Evolutionary conservation across 2,888 invertebrate genomes (phyloP), one percentile per base, ranked within the genome.

Genomic region (Hydrotaea cyrtoneurina): DNA sequence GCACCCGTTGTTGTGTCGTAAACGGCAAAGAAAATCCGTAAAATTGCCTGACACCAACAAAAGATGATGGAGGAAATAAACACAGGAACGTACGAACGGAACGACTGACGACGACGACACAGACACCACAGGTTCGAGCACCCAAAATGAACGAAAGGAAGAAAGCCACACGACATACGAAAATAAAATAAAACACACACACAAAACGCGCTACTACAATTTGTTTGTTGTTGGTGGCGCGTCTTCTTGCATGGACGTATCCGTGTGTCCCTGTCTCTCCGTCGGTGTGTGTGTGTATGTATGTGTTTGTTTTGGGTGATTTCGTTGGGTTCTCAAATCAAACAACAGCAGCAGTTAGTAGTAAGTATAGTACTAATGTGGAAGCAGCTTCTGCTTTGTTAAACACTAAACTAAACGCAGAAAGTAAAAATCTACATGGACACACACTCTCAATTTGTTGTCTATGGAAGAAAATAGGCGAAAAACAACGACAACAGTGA

Each of bases 321-420:
- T 43, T 76, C 23, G 50, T 10, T 72, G 23, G 19, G 17, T 53
- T 50, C 59, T 59, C 59, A 59, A 31, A 26, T 50, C 43, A 23
- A 74, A 64, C 76, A 73, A 78, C 73, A 85, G 80, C 72, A 83
- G 71, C 75, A 73, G 69, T 71, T 23, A 80, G 19, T 66, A 83
- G 83, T 77, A 77, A 69, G 62, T 74, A 36, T 77, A 73, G 75
- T 82, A 80, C 82, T 80, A 53, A 79, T 80, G 82, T 73, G 76
- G 78, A 78, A 82, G 78, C 82, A 85, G 82, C 82, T 82, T 82
- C 82, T 80, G 80, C 82, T 82, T 85, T 82, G 82, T 82, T 85
- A 76, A 85, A 85, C 75, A 82, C 85, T 82, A 82, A 82, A 82
- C 82, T 82, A 80, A 82, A 85, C 80, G 80, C 75, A 78, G 78